These are phyloP conservation scores for Acanthosoma haemorrhoidale DNA, from an alignment of 2,888 invertebrate genomes.

Conservation along the genomic window DNA sequence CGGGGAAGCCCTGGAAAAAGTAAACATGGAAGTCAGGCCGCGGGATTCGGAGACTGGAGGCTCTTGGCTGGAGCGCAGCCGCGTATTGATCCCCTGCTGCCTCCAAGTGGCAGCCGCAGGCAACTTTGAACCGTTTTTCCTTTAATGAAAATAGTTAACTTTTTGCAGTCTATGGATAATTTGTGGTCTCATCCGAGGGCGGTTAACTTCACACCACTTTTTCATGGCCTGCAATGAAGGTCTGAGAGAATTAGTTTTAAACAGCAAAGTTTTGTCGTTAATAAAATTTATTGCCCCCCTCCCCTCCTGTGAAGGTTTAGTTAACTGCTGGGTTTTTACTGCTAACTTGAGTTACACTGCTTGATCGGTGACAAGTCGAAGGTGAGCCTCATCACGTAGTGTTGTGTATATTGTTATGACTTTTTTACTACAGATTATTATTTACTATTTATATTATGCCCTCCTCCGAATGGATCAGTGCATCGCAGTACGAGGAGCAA, in stretches of 20 bases:
- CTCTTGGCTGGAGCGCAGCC: neutral
- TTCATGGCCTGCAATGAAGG: neutral
- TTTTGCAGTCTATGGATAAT: neutral
- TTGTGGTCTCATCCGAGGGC: too few species aligned
- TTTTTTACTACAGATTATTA: too few species aligned
- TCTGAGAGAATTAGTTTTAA: neutral
- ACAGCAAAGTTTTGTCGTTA: neutral
- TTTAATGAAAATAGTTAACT: conserved; percentile 1
- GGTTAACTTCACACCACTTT: too few species aligned
- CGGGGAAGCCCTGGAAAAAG: neutral
- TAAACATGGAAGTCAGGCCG: neutral
- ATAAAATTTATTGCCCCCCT: neutral
- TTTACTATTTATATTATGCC: too few species aligned
- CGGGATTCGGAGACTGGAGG: conserved; percentile 8
- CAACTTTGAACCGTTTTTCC: neutral
- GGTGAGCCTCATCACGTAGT: too few species aligned
- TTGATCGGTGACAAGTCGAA: too few species aligned
- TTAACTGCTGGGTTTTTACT: too few species aligned
- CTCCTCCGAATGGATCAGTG: too few species aligned
- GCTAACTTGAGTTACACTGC: too few species aligned
- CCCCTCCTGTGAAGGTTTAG: too few species aligned
- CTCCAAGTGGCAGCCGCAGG: neutral
- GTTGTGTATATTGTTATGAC: too few species aligned
- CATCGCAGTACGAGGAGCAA: too few species aligned
- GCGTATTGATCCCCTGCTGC: conserved; percentile 7